Percentiles rank a stretch among this genome's conserved stretches.
Conservation (phyloP, 30 jellyfish, hydroid and myxozoan species). For the Hydractinia echinata region DNA sequence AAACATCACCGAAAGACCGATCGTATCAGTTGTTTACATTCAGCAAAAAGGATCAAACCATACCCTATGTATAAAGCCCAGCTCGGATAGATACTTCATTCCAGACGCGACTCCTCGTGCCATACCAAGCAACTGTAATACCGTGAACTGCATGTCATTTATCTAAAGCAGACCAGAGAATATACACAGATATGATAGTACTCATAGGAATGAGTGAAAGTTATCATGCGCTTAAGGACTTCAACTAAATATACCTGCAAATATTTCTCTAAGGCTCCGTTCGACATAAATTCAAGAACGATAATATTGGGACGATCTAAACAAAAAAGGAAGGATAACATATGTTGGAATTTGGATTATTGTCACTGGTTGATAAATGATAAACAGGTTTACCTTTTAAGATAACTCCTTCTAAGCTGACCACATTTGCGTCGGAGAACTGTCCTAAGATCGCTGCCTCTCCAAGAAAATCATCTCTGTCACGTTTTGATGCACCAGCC, state of each 20-base stretch:
- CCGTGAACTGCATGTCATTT: constrained; percentile 67
- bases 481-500: constrained; percentile 59
- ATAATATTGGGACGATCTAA: constrained; percentile 76
- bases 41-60: background rate
- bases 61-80: constrained; percentile 92
- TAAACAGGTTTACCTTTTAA: constrained; percentile 37
- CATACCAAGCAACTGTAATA: constrained; percentile 87
- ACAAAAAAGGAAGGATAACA: background rate
- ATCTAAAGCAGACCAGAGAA: constrained; percentile 22
- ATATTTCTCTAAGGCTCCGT: constrained; percentile 78
- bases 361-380: background rate
- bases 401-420: constrained; percentile 52
- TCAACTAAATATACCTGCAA: constrained; percentile 44
- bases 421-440: constrained; percentile 57
- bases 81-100: constrained; percentile 88
- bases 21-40: too few species aligned
- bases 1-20: background rate
- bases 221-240: background rate
- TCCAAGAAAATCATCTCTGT: constrained; percentile 49
- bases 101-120: constrained; percentile 98
- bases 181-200: background rate
- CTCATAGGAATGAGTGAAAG: background rate
- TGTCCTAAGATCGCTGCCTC: constrained; percentile 70
- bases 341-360: too few species aligned
- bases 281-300: constrained; percentile 85